phyloP scores from a whole-genome alignment of 2,113 vertebrate genomes.

The Columba janthina region DNA sequence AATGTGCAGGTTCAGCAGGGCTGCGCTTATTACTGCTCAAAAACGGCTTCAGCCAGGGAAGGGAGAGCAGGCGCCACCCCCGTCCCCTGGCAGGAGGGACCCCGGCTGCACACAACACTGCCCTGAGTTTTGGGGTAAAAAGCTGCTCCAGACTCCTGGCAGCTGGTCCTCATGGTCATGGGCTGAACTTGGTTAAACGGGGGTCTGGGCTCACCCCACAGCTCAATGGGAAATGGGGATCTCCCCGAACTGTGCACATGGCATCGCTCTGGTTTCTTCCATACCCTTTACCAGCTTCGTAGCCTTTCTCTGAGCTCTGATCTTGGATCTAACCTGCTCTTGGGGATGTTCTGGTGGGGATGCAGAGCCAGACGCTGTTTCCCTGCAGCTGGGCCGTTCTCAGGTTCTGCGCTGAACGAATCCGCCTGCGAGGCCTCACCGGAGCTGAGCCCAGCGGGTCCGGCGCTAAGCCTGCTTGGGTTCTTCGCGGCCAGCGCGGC shows the following conservation, averaged over 20 bases:
- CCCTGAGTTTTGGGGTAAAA: background rate
- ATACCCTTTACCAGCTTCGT: too few relatives aligned
- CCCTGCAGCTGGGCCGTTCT: too few relatives aligned
- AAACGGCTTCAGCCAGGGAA: background rate
- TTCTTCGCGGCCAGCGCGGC: too few relatives aligned
- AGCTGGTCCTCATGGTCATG: background rate
- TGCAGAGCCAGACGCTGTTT: too few relatives aligned
- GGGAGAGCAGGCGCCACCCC: background rate
- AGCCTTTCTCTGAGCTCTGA: too few relatives aligned
- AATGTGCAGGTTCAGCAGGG: rapidly evolving
- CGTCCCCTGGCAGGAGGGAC: background rate
- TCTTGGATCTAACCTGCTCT: too few relatives aligned
- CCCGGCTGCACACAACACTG: rapidly evolving
- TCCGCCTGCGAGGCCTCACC: too few relatives aligned
- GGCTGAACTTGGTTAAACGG: background rate
- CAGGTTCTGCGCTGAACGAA: too few relatives aligned
- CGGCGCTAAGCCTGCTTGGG: too few relatives aligned
- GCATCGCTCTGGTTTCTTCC: background rate
- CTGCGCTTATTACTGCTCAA: rapidly evolving
- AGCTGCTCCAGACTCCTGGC: background rate
- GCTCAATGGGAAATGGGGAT: background rate
- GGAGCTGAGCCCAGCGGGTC: too few relatives aligned
- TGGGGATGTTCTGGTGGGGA: too few relatives aligned
- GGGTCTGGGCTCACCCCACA: background rate
- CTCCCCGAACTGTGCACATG: rapidly evolving